Evolutionary conservation across 2,888 invertebrate species (phyloP), one percentile per base, ranked within the genome.

Genomic region (Amphimallon solstitiale): DNA sequence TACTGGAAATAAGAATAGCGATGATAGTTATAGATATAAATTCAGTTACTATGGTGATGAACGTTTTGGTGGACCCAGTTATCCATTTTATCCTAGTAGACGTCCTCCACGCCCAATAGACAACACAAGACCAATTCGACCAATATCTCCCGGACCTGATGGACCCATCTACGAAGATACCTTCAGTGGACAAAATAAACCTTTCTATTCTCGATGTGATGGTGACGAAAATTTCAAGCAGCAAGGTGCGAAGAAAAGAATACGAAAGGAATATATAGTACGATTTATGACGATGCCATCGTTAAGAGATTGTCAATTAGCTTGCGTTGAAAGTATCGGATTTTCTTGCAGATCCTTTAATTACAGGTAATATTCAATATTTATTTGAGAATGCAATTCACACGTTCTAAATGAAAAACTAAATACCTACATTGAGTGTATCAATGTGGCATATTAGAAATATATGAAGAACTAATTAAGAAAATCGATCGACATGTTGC

Each of bases 271-370:
- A 75, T 94, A 89, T 78, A 89, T 95, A 2, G 85, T 92, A 37
- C 86, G 92, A 62, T 89, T 90, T 70, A 86, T 91, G 17, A 89
- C 90, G 5, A 91, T 91, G 1, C 89, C 90, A 29, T 90, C 91
- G 0, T 81, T 95, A 75, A 87, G 89, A 0, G 91, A 92, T 69
- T 95, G 95, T 80, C 93, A 95, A 82, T 85, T 92, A 67, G 94
- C 93, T 78, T 95, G 95, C 80, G 87, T 90, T 43, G 93, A 93
- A 76, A 89, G 90, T 29, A 86, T 91, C 73, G 93, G 93, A 77
- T 95, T 95, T 79, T 86, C 90, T 64, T 95, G 95, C 77, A 86
- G 93, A 78, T 92, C 94, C 35, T 95, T 95, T 82, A 95, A 94
- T 83, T 95, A 88, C 83, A 90, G 91, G 90, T 92, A 83, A 76